A percentile compares a stretch with the other conserved stretches of the same genome.
Conservation (phyloP, 2,888 invertebrate species). For the Archaeoteleia sp. region DNA sequence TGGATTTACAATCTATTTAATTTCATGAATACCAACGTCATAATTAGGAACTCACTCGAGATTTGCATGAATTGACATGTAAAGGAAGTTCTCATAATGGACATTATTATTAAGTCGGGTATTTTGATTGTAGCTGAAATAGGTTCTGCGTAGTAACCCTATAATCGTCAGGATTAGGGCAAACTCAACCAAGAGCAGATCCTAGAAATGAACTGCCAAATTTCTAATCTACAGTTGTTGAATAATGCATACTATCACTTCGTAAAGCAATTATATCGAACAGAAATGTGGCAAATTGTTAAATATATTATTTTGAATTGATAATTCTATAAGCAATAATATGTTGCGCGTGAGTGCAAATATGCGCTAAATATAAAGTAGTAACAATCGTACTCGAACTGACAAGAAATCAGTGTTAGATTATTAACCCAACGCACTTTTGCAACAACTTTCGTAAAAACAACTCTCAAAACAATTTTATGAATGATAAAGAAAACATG, state of each 20-base stretch:
- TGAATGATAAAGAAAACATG: too few relatives aligned
- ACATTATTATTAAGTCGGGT: conserved; percentile 41
- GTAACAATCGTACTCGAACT: too few relatives aligned
- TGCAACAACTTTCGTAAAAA: too few relatives aligned
- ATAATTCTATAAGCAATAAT: too few relatives aligned
- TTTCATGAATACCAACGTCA: conserved; percentile 21
- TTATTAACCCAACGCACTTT: too few relatives aligned
- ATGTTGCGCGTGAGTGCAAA: too few relatives aligned
- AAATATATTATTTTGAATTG: too few relatives aligned
- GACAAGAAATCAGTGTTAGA: too few relatives aligned
- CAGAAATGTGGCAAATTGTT: neutral
- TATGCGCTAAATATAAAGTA: too few relatives aligned
- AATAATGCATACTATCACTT: conserved; percentile 11
- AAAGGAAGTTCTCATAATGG: conserved; percentile 30
- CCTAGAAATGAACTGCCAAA: conserved; percentile 28
- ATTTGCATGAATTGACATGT: conserved; percentile 39
- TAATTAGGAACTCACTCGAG: conserved; percentile 27
- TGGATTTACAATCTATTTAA: conserved; percentile 15
- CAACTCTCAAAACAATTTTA: too few relatives aligned
- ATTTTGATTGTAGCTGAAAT: conserved; percentile 40
- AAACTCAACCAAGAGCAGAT: conserved; percentile 32
- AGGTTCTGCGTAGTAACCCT: conserved; percentile 35
- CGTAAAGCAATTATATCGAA: conserved; percentile 1
- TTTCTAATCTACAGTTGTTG: conserved; percentile 21
- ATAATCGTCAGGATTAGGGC: conserved; percentile 32